Percentiles rank a stretch among this genome's conserved stretches.
Evolutionary conservation across 2,113 vertebrate species (phyloP).

Genomic region (Cacatua alba): DNA sequence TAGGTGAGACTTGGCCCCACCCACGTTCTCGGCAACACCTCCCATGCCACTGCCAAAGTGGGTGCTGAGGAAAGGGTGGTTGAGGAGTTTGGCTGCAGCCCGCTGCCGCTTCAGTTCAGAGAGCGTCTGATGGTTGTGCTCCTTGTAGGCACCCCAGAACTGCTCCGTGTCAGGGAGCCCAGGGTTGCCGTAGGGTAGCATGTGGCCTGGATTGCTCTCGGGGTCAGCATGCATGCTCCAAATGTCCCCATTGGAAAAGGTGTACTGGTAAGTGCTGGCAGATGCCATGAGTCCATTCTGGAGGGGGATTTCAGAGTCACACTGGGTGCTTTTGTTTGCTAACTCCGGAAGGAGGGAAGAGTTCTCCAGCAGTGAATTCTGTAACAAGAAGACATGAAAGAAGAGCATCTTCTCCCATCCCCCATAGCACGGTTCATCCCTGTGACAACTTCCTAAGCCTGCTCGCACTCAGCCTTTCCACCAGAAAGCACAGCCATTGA

Average conservation of each 20-base stretch:
- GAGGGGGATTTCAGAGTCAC: slow-evolving; percentile 79
- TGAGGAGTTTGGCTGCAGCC: slow-evolving; percentile 89
- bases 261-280: slow-evolving; percentile 74
- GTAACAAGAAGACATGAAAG: slow-evolving; percentile 17
- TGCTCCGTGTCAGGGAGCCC: slow-evolving; percentile 61
- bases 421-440: not conserved
- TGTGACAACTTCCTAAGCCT: not conserved
- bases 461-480: not conserved
- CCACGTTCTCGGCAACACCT: slow-evolving; percentile 69
- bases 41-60: slow-evolving; percentile 82
- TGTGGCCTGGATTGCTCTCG: slow-evolving; percentile 55
- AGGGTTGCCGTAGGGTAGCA: slow-evolving; percentile 59
- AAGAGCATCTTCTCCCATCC: not conserved
- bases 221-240: slow-evolving; percentile 72
- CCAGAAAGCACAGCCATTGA: not conserved
- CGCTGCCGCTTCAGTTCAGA: slow-evolving; percentile 95
- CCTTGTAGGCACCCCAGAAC: slow-evolving; percentile 81
- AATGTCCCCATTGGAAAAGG: slow-evolving; percentile 74
- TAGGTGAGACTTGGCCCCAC: slow-evolving; percentile 85
- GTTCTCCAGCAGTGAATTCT: slow-evolving; percentile 77
- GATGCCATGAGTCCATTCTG: slow-evolving; percentile 79
- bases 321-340: slow-evolving; percentile 76
- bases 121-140: slow-evolving; percentile 86
- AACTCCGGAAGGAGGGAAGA: slow-evolving; percentile 78
- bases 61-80: slow-evolving; percentile 88